Evolutionary conservation across 2,113 vertebrate species (phyloP).

Genomic region (Corythaeola cristata): DNA sequence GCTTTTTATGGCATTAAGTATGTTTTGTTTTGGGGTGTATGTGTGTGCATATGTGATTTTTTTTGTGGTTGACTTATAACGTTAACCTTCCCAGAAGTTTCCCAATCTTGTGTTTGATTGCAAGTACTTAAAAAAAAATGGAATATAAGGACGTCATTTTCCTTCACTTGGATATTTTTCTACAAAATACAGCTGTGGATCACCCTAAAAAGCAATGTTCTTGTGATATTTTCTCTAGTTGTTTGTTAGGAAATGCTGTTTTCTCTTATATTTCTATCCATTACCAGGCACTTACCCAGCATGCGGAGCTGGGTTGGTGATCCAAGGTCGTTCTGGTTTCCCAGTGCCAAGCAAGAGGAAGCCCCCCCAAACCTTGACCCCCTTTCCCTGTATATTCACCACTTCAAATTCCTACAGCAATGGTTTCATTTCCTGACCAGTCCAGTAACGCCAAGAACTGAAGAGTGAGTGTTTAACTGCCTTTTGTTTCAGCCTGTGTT

Average conservation of each 20-base stretch:
- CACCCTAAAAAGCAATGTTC: not conserved
- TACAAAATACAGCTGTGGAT: not conserved
- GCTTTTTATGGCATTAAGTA: not conserved
- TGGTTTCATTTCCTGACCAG: slow-evolving; percentile 27
- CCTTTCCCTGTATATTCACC: not conserved
- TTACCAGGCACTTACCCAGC: not conserved
- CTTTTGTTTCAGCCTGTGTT: not conserved
- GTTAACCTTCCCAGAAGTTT: not conserved
- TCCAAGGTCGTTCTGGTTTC: not conserved
- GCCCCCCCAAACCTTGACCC: not conserved
- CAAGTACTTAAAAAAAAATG: not conserved
- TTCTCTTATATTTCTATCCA: not conserved
- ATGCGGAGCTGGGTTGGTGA: not conserved
- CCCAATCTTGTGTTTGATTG: not conserved
- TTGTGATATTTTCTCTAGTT: not conserved
- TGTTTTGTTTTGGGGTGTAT: not conserved
- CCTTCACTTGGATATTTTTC: not conserved
- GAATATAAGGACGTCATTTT: not conserved
- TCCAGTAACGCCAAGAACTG: not conserved
- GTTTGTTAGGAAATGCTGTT: not conserved
- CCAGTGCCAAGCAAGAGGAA: slow-evolving; percentile 25
- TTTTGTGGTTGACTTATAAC: not conserved
- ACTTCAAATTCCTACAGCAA: slow-evolving; percentile 18
- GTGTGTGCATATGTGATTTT: not conserved
- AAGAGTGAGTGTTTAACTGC: slow-evolving; percentile 3